phyloP scores from a whole-genome alignment of 2,888 invertebrate genomes.

The Drosophila sordidula region DNA sequence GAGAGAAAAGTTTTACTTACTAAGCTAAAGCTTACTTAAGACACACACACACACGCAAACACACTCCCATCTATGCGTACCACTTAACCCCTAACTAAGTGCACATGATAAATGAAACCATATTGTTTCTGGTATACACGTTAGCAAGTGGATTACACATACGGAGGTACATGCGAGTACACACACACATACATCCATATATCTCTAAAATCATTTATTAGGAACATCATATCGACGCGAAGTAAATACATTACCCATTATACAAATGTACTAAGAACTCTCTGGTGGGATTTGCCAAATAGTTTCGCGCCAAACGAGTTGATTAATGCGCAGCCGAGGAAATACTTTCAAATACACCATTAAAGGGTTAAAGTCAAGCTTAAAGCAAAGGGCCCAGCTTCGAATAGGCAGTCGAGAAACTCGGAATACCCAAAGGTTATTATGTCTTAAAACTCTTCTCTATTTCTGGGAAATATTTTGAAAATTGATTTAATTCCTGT shows the following conservation, averaged over 20 bases:
- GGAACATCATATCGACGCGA: not conserved
- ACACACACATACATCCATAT: too few species aligned
- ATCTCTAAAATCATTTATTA: slow-evolving; percentile 2
- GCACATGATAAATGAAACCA: slow-evolving; percentile 47
- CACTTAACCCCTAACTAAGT: not conserved
- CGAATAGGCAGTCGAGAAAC: too few species aligned
- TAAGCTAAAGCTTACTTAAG: slow-evolving; percentile 27
- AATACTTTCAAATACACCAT: too few species aligned
- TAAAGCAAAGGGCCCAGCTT: too few species aligned
- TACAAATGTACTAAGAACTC: not conserved
- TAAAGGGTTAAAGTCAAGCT: too few species aligned
- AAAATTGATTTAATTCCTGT: too few species aligned
- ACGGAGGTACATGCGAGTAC: not conserved
- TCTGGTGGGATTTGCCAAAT: too few species aligned
- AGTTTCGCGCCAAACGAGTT: too few species aligned
- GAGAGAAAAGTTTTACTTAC: slow-evolving; percentile 33
- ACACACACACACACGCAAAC: not conserved
- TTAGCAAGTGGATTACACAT: slow-evolving; percentile 34
- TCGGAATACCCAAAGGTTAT: too few species aligned
- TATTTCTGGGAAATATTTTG: too few species aligned
- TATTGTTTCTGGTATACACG: slow-evolving; percentile 36
- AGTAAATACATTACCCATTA: not conserved
- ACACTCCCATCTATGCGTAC: not conserved
- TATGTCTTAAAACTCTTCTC: too few species aligned
- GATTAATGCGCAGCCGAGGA: too few species aligned